Conservation (phyloP, 2,113 vertebrate genomes). For the Excalfactoria chinensis region DNA sequence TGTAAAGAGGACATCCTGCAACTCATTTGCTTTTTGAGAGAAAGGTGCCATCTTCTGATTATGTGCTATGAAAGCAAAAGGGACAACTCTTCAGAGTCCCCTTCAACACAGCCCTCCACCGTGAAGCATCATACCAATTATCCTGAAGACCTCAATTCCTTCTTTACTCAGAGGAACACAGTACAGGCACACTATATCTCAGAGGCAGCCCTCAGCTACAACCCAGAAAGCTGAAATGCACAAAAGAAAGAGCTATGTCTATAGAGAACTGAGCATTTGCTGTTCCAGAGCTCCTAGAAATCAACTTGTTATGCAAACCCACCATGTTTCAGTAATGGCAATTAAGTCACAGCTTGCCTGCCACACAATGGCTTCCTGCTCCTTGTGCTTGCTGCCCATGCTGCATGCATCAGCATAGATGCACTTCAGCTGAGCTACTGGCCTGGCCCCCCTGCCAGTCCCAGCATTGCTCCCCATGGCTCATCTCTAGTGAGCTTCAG, state of each 20-base stretch:
- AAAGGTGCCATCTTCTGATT: not conserved
- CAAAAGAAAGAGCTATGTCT: not conserved
- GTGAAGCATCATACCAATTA: not conserved
- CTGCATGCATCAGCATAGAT: too few species aligned
- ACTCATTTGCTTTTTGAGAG: not conserved
- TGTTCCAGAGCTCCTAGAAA: not conserved
- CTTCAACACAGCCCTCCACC: not conserved
- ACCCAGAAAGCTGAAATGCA: not conserved
- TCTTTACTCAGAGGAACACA: not conserved
- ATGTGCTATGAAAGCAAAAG: not conserved
- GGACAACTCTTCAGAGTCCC: not conserved
- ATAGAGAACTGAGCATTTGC: not conserved
- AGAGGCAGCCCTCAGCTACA: not conserved
- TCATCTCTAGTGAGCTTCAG: too few species aligned
- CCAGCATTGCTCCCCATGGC: too few species aligned
- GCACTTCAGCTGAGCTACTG: too few species aligned
- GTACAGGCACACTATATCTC: not conserved
- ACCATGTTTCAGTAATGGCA: too few species aligned
- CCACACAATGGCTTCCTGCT: too few species aligned
- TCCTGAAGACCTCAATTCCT: not conserved
- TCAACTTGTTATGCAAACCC: fast-evolving
- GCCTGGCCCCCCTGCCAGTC: too few species aligned
- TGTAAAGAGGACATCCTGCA: not conserved
- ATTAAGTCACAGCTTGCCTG: too few species aligned
- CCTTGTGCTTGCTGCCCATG: too few species aligned